Evolutionary conservation across 2,888 invertebrate species (phyloP), one percentile per base, ranked within the genome.

Genomic region (Aelia acuminata): DNA sequence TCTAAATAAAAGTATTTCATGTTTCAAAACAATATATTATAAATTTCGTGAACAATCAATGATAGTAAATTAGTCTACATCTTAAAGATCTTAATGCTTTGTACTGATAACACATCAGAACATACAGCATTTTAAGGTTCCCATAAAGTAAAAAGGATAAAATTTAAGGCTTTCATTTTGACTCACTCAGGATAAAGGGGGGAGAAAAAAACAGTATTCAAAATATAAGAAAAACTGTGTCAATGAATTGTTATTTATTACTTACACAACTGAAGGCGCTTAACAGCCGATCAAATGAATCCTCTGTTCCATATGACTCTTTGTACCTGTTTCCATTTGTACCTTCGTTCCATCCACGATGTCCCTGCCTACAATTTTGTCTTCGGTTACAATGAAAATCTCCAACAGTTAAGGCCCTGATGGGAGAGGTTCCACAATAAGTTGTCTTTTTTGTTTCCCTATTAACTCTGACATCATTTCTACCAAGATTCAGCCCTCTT

Each of bases 261-360:
- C 90, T 89, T 89, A 90, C 90, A 84, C 88, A 89, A 53, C 89
- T 89, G 57, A 90, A 87, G 1, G 89, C 90, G n/a, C 90, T 88
- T 18, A 89, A 48, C 88, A 88, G 88, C 22, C 80, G 43, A 53
- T 89, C 89, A 8, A 57, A 84, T 39, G 85, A 18, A 43, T 88
- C 85, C 10, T 87, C 47, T 13, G 87, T 26, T 39, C 87, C 87
- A 87, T 87, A 84, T 3, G 49, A 49, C 3, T 49, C 85, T 39
- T 26, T 80, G 35, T 87, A 49, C 8, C 22, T 47, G 4, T 31
- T 87, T 47, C 50, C 80, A 39, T 75, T 80, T 0, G 87, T 20
- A 31, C 87, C 70, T n/a, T 80, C 84, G 20, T 75, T 80, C 43
- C 75, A 22, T 3, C 50, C 26, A 50, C 31, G 20, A 7, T 8